These are phyloP conservation scores for Poicephalus meyeri DNA, from an alignment of 2,113 vertebrate genomes.

Conservation along the genomic window DNA sequence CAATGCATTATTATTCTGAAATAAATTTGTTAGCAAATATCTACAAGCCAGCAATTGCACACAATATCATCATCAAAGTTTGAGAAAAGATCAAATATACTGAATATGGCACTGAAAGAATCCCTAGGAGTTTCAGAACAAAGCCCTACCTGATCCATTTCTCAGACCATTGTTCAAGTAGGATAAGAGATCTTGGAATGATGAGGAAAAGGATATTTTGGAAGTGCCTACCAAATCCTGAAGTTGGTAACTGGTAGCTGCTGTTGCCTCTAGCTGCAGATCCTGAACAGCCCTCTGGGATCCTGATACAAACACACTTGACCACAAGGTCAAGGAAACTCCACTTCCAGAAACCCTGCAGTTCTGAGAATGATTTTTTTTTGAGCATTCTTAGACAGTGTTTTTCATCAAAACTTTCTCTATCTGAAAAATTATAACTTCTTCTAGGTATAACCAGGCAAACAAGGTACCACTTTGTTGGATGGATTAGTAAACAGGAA, in stretches of 20 bases:
- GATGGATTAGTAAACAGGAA: not conserved
- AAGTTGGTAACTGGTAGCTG: not conserved
- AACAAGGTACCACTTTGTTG: not conserved
- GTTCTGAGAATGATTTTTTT: not conserved
- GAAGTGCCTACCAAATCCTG: not conserved
- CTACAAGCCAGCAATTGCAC: not conserved
- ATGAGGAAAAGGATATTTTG: not conserved
- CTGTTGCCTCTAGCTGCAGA: not conserved
- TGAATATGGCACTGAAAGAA: not conserved
- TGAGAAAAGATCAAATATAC: not conserved
- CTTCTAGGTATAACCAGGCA: not conserved
- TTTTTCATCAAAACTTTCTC: not conserved
- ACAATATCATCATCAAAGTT: not conserved
- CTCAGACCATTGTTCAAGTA: not conserved
- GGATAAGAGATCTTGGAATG: not conserved
- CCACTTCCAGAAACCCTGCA: not conserved
- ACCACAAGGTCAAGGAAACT: not conserved
- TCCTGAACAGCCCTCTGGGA: not conserved
- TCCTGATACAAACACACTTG: not conserved
- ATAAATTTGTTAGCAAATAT: not conserved
- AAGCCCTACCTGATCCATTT: not conserved
- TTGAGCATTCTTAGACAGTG: not conserved
- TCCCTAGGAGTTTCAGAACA: not conserved
- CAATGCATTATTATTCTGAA: not conserved
- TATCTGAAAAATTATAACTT: not conserved